Evolutionary conservation across 2,797 vertebrate species (phyloP).

Genomic region (Garrulus glandarius): DNA sequence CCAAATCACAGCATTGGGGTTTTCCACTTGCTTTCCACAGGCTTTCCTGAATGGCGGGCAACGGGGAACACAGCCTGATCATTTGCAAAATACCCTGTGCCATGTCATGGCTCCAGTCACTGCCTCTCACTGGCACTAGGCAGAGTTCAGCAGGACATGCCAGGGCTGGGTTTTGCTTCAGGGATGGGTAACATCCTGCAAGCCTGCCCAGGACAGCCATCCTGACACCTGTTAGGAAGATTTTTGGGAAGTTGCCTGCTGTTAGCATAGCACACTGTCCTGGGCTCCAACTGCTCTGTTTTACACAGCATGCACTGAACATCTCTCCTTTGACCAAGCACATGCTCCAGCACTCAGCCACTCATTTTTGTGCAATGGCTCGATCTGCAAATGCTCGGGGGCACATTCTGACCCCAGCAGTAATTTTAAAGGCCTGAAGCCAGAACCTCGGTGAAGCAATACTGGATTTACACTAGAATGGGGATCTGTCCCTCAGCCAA

Average conservation of each 20-base stretch:
- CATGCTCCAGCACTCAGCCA: not conserved
- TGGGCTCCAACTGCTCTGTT: not conserved
- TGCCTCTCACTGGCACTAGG: not conserved
- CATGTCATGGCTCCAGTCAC: rapidly evolving
- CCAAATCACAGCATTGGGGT: not conserved
- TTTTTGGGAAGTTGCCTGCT: not conserved
- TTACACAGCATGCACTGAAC: not conserved
- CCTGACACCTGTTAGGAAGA: not conserved
- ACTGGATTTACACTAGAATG: not conserved
- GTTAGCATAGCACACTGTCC: not conserved
- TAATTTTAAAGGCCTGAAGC: not conserved
- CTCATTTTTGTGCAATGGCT: not conserved
- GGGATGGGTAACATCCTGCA: not conserved
- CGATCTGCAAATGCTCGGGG: not conserved
- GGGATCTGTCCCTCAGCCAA: not conserved
- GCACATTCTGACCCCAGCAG: not conserved
- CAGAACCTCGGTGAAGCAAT: not conserved
- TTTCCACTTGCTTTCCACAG: not conserved
- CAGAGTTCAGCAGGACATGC: not conserved
- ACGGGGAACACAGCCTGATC: not conserved
- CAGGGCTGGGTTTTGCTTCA: not conserved
- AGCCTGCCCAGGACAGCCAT: not conserved
- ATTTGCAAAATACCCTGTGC: not conserved
- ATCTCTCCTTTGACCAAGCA: not conserved
- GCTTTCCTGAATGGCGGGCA: no score